Percentiles rank a stretch among this genome's conserved stretches.
phyloP scores from a whole-genome alignment of 2,113 vertebrate genomes.

The Edolisoma coerulescens region DNA sequence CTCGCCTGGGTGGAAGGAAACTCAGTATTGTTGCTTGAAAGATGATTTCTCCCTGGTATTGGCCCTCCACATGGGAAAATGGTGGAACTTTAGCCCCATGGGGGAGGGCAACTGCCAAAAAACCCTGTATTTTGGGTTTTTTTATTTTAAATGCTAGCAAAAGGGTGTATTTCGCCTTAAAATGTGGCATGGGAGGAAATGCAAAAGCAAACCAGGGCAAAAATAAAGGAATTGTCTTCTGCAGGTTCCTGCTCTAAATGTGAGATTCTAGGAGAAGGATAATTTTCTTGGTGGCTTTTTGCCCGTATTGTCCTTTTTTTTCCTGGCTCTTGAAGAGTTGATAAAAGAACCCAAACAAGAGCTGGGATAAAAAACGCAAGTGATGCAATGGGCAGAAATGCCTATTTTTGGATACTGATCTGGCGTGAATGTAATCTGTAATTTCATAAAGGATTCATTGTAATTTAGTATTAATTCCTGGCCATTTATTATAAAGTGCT shows the following conservation, averaged over 20 bases:
- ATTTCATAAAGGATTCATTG: slow-evolving; percentile 66
- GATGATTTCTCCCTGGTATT: background rate
- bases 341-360: background rate
- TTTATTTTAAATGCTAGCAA: background rate
- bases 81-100: background rate
- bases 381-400: slow-evolving; percentile 44
- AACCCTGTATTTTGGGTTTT: background rate
- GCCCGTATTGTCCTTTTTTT: background rate
- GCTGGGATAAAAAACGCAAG: background rate
- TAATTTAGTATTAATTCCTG: slow-evolving; percentile 66
- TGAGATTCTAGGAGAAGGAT: background rate
- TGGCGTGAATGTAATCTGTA: slow-evolving; percentile 66
- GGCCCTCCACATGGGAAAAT: background rate
- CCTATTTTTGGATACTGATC: slow-evolving; percentile 44
- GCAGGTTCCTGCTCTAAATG: background rate
- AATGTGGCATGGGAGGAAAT: background rate
- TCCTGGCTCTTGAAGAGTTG: slow-evolving; percentile 11
- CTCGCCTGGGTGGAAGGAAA: background rate
- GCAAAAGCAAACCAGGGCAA: background rate
- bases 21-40: background rate
- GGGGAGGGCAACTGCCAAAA: background rate
- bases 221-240: slow-evolving; percentile 20
- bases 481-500: slow-evolving; percentile 69
- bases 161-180: background rate
- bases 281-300: background rate